Conservation (phyloP, 2,113 vertebrate species). For the Puntigrus tetrazona region DNA sequence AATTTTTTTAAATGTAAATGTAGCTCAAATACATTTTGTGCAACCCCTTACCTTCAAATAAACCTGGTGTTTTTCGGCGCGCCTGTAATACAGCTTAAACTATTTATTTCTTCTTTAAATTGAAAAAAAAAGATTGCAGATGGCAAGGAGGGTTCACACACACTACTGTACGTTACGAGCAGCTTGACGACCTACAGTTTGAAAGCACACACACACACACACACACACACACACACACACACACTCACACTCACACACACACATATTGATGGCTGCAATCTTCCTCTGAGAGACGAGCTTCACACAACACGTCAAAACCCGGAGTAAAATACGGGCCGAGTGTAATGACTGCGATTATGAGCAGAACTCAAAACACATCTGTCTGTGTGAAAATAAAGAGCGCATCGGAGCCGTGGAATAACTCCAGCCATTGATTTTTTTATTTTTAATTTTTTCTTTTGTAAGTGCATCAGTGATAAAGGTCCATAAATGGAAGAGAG, state of each 20-base stretch:
- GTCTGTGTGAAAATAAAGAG: slow-evolving; percentile 39
- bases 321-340: neutral
- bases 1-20: too few relatives aligned
- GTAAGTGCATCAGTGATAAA: slow-evolving; percentile 31
- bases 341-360: slow-evolving; percentile 7
- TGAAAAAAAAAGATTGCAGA: too few relatives aligned
- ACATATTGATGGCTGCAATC: neutral
- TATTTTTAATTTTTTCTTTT: slow-evolving; percentile 19
- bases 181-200: neutral
- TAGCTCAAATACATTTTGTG: too few relatives aligned
- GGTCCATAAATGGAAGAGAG: slow-evolving; percentile 28
- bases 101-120: too few relatives aligned
- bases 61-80: too few relatives aligned
- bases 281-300: neutral
- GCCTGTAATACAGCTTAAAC: too few relatives aligned
- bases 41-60: too few relatives aligned
- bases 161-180: neutral
- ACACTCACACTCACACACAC: neutral
- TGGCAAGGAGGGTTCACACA: neutral
- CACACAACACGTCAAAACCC: neutral
- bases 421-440: slow-evolving; percentile 46
- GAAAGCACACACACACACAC: neutral
- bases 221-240: neutral
- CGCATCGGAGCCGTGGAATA: slow-evolving; percentile 30
- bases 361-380: neutral